phyloP scores from a whole-genome alignment of 1,140 invertebrate species.

The Leptinotarsa texana region DNA sequence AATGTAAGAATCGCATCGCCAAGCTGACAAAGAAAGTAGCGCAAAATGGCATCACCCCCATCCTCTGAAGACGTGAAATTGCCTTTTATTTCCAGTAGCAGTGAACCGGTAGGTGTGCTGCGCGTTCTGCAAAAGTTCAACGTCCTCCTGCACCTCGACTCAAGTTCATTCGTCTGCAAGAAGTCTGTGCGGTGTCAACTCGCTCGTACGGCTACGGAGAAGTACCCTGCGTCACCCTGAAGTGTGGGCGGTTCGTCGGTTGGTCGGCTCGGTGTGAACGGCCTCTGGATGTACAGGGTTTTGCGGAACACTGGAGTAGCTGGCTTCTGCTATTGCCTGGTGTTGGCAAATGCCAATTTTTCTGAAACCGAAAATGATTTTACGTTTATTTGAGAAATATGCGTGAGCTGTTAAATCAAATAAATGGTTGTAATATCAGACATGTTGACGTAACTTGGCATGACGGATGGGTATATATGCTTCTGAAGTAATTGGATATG shows the following conservation, averaged over 20 bases:
- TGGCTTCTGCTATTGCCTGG: no score
- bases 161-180: constrained; percentile 22
- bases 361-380: no score
- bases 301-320: background rate
- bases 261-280: constrained; percentile 3
- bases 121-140: constrained; percentile 8
- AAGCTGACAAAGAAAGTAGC: background rate
- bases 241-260: constrained; percentile 1
- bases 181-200: constrained; percentile 17
- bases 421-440: no score
- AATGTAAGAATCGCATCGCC: no score
- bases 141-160: constrained; percentile 5
- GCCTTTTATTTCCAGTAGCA: background rate
- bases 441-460: no score
- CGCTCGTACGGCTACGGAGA: constrained; percentile 3
- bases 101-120: constrained; percentile 13
- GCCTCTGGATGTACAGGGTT: background rate
- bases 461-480: no score
- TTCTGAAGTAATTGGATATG: no score
- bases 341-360: no score
- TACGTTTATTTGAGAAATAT: no score
- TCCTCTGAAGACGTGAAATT: background rate
- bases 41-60: background rate
- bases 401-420: no score
- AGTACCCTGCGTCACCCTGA: constrained; percentile 18